phyloP scores from a whole-genome alignment of 2,888 invertebrate genomes.

The Seira sanloemensis region DNA sequence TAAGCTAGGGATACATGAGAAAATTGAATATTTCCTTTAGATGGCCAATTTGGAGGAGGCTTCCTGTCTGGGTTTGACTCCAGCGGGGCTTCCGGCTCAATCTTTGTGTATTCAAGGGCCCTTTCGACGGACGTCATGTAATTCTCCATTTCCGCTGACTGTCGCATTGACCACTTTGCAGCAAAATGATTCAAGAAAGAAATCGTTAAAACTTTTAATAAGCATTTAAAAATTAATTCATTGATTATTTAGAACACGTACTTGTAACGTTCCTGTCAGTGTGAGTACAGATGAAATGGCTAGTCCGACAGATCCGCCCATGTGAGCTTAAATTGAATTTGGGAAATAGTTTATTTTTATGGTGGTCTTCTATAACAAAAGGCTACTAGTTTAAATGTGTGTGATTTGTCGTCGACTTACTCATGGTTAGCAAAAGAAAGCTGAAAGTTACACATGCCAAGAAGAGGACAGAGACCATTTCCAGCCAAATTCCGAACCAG shows the following conservation, averaged over 20 bases:
- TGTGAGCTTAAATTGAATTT: slow-evolving; percentile 35
- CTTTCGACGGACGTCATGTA: slow-evolving; percentile 91
- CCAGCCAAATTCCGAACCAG: slow-evolving; percentile 96
- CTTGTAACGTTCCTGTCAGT: slow-evolving; percentile 74
- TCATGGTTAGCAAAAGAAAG: slow-evolving; percentile 81
- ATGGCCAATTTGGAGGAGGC: slow-evolving; percentile 59
- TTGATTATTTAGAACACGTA: neutral
- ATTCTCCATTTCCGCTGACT: slow-evolving; percentile 84
- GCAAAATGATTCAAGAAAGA: no score
- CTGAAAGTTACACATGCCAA: slow-evolving; percentile 90
- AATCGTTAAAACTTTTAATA: no score
- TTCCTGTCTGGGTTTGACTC: slow-evolving; percentile 78
- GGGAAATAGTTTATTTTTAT: neutral
- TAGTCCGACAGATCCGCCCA: slow-evolving; percentile 66
- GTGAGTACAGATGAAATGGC: slow-evolving; percentile 69
- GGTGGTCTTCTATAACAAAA: neutral
- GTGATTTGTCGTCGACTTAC: slow-evolving; percentile 77
- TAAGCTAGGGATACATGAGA: slow-evolving; percentile 78
- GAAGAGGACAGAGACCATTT: slow-evolving; percentile 90
- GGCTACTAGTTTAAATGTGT: neutral
- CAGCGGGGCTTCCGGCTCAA: slow-evolving; percentile 83
- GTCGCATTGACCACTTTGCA: neutral
- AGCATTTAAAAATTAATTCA: neutral
- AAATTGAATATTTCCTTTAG: slow-evolving; percentile 43
- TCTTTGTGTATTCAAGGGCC: slow-evolving; percentile 85